Evolutionary conservation across 2,797 vertebrate genomes (phyloP).

Genomic region (Thalassophryne amazonica): DNA sequence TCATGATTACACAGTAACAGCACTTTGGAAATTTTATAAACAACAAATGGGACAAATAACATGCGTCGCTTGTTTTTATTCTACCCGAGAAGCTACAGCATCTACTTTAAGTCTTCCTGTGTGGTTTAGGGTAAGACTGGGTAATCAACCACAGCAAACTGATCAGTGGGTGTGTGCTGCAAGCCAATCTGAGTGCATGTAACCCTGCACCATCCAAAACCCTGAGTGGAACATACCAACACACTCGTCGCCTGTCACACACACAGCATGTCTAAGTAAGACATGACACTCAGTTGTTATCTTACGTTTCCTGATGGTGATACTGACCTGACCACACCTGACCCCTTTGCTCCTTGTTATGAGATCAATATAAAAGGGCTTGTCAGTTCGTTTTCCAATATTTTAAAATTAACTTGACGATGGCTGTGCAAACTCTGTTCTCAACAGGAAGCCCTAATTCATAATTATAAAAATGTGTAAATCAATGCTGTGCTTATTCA

Average conservation of each 20-base stretch:
- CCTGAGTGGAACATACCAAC: slow-evolving; percentile 33
- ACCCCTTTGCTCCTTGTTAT: slow-evolving; percentile 24
- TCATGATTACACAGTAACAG: too few relatives aligned
- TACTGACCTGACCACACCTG: slow-evolving; percentile 32
- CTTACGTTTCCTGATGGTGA: slow-evolving; percentile 38
- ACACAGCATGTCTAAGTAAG: slow-evolving; percentile 45
- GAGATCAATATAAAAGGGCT: slow-evolving; percentile 22
- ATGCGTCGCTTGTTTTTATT: too few relatives aligned
- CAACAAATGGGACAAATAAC: too few relatives aligned
- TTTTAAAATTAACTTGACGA: slow-evolving; percentile 19
- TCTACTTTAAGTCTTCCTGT: slow-evolving; percentile 10
- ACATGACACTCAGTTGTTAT: slow-evolving; percentile 48
- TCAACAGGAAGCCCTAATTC: background rate
- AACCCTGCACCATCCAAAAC: slow-evolving; percentile 61
- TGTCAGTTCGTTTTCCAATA: slow-evolving; percentile 1
- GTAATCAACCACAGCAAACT: slow-evolving; percentile 32
- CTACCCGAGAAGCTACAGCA: background rate
- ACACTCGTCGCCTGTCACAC: slow-evolving; percentile 27
- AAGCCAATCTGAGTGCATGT: slow-evolving; percentile 60
- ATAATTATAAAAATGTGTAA: too few relatives aligned
- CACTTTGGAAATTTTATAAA: too few relatives aligned
- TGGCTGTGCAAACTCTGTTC: background rate
- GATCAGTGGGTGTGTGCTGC: slow-evolving; percentile 36
- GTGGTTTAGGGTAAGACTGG: slow-evolving; percentile 6
- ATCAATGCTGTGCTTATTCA: too few relatives aligned